Percentiles rank a stretch among this genome's conserved stretches.
Conservation (phyloP, 2,113 vertebrate genomes). For the Zosterops borbonicus region DNA sequence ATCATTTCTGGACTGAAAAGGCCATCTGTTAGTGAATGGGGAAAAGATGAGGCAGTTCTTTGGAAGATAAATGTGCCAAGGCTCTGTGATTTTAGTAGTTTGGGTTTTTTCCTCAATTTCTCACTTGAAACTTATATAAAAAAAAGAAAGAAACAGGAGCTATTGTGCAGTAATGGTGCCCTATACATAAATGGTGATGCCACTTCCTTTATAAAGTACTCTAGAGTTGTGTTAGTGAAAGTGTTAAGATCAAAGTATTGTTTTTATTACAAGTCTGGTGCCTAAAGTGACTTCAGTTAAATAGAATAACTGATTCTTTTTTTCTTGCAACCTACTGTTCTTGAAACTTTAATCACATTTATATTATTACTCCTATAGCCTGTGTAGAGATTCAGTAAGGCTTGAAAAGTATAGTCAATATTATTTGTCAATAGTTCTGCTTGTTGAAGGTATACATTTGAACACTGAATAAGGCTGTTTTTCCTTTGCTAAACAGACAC, state of each 20-base stretch:
- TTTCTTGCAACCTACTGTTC: not conserved
- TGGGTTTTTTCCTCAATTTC: not conserved
- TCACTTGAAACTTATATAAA: not conserved
- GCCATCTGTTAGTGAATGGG: not conserved
- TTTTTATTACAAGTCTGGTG: not conserved
- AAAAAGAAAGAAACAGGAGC: not conserved
- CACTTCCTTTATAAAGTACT: not conserved
- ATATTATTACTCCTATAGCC: not conserved
- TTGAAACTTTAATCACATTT: constrained; percentile 15
- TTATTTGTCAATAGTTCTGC: not conserved
- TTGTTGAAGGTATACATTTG: not conserved
- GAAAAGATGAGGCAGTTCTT: not conserved
- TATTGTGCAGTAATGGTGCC: not conserved
- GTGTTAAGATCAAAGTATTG: not conserved
- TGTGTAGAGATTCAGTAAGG: not conserved
- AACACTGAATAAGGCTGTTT: not conserved
- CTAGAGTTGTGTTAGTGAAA: not conserved
- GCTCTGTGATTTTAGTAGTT: not conserved
- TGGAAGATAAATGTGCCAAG: constrained; percentile 22
- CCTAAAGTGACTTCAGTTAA: not conserved
- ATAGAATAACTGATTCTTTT: not conserved
- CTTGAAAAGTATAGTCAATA: constrained; percentile 11
- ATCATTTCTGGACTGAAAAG: constrained; percentile 41
- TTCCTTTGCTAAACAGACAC: not conserved
- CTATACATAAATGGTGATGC: not conserved